Conservation (phyloP, 2,113 vertebrate species). For the Nyctereutes procyonoides region DNA sequence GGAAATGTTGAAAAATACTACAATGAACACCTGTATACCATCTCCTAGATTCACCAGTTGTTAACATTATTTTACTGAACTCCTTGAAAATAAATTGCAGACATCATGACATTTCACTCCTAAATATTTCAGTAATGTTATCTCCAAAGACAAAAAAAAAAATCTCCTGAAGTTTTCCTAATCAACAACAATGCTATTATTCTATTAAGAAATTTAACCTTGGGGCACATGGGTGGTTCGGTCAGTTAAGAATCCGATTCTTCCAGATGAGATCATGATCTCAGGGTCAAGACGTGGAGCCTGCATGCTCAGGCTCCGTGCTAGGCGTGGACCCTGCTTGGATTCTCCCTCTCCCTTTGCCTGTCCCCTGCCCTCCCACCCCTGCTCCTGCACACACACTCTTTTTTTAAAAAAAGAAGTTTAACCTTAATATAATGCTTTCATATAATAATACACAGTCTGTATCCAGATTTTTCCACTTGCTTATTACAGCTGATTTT, state of each 20-base stretch:
- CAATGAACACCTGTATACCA: background rate
- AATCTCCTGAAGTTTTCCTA: background rate
- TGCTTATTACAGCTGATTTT: background rate
- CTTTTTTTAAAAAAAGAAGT: background rate
- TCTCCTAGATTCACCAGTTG: background rate
- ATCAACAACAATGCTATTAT: background rate
- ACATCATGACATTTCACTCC: background rate
- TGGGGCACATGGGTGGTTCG: background rate
- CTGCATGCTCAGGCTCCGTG: background rate
- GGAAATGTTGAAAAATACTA: background rate
- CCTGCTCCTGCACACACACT: background rate
- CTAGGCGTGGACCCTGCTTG: background rate
- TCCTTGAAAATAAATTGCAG: conserved; percentile 7
- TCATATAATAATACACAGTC: background rate
- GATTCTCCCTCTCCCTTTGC: background rate
- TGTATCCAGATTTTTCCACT: background rate
- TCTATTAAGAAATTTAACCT: background rate
- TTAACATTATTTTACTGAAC: background rate
- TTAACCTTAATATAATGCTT: background rate
- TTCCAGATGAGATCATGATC: background rate
- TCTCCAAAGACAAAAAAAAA: background rate
- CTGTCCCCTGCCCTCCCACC: too few species aligned
- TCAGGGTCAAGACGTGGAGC: background rate
- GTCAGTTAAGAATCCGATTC: too few species aligned
- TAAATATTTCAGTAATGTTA: background rate